These are phyloP conservation scores for Folsomia candida DNA, from an alignment of 2,888 invertebrate genomes.

Conservation along the genomic window DNA sequence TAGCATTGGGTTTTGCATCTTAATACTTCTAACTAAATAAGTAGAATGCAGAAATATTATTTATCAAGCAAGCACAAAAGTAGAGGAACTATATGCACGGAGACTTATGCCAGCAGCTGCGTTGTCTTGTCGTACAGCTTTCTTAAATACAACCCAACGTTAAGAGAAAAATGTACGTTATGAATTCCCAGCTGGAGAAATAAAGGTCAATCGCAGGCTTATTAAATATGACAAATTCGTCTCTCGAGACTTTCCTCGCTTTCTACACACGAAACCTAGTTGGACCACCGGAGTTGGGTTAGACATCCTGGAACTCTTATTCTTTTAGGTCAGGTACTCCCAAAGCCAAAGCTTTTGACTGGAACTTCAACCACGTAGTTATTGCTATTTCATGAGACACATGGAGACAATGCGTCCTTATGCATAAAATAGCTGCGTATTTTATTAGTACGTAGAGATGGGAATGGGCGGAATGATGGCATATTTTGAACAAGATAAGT, in stretches of 20 bases:
- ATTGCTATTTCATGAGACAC: not conserved
- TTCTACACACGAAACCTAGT: no score
- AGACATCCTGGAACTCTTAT: no score
- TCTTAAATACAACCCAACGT: not conserved
- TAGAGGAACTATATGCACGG: no score
- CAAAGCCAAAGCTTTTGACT: no score
- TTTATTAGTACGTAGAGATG: not conserved
- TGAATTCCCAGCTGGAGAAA: constrained; percentile 9
- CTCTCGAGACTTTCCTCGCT: constrained; percentile 12
- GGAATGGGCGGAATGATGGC: not conserved
- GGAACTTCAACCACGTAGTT: not conserved
- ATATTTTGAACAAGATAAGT: not conserved
- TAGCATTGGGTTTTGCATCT: no score
- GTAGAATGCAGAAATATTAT: no score
- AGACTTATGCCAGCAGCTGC: not conserved
- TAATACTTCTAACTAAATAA: no score
- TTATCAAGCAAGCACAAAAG: no score
- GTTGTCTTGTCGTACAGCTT: not conserved
- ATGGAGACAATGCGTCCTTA: not conserved
- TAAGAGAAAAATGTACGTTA: not conserved
- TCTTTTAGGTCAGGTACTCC: no score
- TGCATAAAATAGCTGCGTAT: not conserved
- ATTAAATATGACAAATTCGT: constrained; percentile 36
- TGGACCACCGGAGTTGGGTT: no score
- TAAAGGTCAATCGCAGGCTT: constrained; percentile 29